Base-by-base conservation (phyloP, 2,888 invertebrate genomes). In the Lasioglossum figueresi region DNA sequence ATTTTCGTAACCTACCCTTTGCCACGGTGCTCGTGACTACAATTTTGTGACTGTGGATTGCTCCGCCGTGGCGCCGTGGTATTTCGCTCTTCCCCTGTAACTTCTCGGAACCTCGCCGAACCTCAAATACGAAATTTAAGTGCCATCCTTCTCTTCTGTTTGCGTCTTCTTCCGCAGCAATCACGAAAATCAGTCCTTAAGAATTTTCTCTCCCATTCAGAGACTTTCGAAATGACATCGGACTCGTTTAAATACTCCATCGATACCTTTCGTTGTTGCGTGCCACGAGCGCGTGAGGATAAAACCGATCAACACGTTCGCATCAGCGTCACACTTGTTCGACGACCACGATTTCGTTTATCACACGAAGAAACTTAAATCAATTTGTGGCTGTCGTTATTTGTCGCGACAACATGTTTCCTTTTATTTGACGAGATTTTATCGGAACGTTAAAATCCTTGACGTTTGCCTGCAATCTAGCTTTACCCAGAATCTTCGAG, bases 1-100 rank as follows among this genome's bases (percentile, higher is more conserved):
- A 89, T 89, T 89, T 89, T 88, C 88, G 88, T 86, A 86, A 88
- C 82, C 88, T 88, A 86, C 80, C 83, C 88, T 88, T 88, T 84
- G 82, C 76, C 88, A 70, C 63, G 81, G 34, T 74, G 52, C 79
- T 82, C 82, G 76, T 80, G 83, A 76, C 85, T 82, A 83, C 85
- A 80, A 88, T 82, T 83, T 82, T 76, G 88, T 80, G 81, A 88
- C 83, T 70, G 83, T 52, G 72, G 37, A 59, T 59, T 45, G 70
- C 27, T 72, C 77, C 52, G 43, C 48, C 27, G n/a, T 31, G 31
- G 72, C 70, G 75, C 43, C 80, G 75, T 71, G 83, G 48, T 77
- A 75, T 80, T 85, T 77, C 77, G 66, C 43, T 63, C 19, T 40
- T 43, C 31, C 71, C 66, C 37, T 12, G 56, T 14, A 73, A 19